These are phyloP conservation scores for Drosophila ironensis DNA, from an alignment of 1,140 invertebrate genomes.

Conservation along the genomic window DNA sequence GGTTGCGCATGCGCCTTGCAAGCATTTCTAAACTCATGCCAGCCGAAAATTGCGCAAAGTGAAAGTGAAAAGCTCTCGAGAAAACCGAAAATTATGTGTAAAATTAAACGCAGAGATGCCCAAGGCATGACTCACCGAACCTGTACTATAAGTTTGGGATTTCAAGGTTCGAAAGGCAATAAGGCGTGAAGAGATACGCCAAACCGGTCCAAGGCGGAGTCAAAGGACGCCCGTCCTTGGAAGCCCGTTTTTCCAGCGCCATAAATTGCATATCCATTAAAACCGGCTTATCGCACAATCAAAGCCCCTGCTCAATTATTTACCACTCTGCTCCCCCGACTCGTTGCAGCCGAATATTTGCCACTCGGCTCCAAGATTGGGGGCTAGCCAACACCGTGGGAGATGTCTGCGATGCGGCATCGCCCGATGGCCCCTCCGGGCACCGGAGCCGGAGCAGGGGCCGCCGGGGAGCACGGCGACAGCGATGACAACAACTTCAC, in stretches of 20 bases:
- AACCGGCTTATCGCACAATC: conserved; percentile 54
- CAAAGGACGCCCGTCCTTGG: conserved; percentile 70
- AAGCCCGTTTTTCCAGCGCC: conserved; percentile 7
- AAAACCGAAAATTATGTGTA: conserved; percentile 1
- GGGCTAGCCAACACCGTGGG: conserved; percentile 59
- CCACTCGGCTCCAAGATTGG: conserved; percentile 35
- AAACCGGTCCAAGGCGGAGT: conserved; percentile 38
- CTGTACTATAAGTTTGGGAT: background rate
- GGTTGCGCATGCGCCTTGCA: conserved; percentile 18
- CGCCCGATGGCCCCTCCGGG: conserved; percentile 83
- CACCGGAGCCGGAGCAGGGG: conserved; percentile 17
- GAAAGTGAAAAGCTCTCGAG: conserved; percentile 52
- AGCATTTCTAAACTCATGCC: conserved; percentile 10
- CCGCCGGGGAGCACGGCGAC: conserved; percentile 82
- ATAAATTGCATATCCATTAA: conserved; percentile 48
- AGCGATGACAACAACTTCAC: conserved; percentile 90
- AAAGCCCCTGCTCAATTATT: conserved; percentile 47
- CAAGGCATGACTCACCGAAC: conserved; percentile 20
- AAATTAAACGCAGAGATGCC: conserved; percentile 9
- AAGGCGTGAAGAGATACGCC: background rate
- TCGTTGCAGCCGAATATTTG: conserved; percentile 49
- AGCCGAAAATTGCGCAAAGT: conserved; percentile 9
- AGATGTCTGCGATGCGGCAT: conserved; percentile 82
- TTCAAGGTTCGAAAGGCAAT: conserved; percentile 11
- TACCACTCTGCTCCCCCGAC: conserved; percentile 23